Evolutionary conservation across 2,113 vertebrate genomes (phyloP).

Genomic region (Eulemur macaco): DNA sequence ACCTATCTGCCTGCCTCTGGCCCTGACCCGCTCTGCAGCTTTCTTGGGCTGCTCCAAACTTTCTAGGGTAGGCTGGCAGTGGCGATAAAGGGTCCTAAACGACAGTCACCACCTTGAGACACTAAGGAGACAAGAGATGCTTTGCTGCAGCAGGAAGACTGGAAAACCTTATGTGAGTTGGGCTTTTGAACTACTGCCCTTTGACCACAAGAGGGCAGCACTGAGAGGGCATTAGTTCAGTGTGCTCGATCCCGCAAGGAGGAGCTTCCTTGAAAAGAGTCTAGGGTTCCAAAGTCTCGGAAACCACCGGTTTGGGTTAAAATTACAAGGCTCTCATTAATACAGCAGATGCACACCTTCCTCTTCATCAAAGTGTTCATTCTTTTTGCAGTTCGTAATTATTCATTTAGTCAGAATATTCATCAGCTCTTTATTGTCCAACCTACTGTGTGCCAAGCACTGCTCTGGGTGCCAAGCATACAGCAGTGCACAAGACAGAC

Average conservation of each 20-base stretch:
- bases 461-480: background rate
- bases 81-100: background rate
- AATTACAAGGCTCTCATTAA: background rate
- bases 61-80: background rate
- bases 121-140: background rate
- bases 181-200: background rate
- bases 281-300: background rate
- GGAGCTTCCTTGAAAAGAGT: background rate
- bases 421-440: background rate
- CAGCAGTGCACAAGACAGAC: too few species aligned
- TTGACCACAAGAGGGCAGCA: constrained; percentile 18
- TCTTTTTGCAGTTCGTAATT: background rate
- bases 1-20: background rate
- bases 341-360: background rate
- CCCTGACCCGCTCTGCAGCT: background rate
- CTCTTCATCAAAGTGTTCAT: background rate
- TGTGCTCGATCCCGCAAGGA: fast-evolving
- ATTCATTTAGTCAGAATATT: background rate
- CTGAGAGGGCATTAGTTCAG: background rate
- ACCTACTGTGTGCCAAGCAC: background rate
- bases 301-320: background rate
- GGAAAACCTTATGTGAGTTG: background rate
- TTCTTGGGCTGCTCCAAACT: background rate
- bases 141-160: background rate
- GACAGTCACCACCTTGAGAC: background rate